Base-by-base conservation (phyloP, 2,797 vertebrate genomes). In the Erpetoichthys calabaricus region DNA sequence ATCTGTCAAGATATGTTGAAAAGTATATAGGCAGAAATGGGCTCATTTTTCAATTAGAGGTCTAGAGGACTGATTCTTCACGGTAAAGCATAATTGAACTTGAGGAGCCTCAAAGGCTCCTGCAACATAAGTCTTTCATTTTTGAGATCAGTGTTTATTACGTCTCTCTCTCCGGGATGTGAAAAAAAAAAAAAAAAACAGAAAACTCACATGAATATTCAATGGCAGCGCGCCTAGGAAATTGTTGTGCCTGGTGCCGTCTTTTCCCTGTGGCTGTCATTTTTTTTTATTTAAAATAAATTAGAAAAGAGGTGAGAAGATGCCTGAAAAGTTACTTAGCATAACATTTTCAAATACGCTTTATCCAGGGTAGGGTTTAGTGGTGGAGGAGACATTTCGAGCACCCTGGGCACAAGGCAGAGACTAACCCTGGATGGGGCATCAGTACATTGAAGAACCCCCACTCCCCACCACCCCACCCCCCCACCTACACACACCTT, bases 41-140 rank as follows among this genome's bases (percentile, higher is more conserved):
- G 47, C n/a, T 49, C 47, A 49, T 49, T 49, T 49, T 49, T 49
- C 47, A 49, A 49, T 49, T 49, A 49, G 7, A 49, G 47, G 47
- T 49, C 47, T 7, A 49, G 47, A n/a, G 47, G 47, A 49, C 7
- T 7, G 47, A 49, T 49, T 49, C 7, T 49, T 49, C 47, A 49
- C 49, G 47, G n/a, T 49, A 49, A 49, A 49, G 47, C 49, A 49
- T 49, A 49, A 5, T 49, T 49, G 47, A 49, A 49, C 47, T 49
- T n/a, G 25, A 25, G 25, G 25, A 25, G n/a, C 47, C 47, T 49
- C n/a, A 49, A n/a, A 49, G 3, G 47, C 47, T 49, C n/a, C 47
- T 4, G 9, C 47, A 5, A 49, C 7, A 49, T 7, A 49, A 49
- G 47, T 7, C 47, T n/a, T 49, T 49, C 3, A 7, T 49, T 49